Base-by-base conservation (phyloP, 1,140 invertebrate species). In the Drosophila kepulauana region DNA sequence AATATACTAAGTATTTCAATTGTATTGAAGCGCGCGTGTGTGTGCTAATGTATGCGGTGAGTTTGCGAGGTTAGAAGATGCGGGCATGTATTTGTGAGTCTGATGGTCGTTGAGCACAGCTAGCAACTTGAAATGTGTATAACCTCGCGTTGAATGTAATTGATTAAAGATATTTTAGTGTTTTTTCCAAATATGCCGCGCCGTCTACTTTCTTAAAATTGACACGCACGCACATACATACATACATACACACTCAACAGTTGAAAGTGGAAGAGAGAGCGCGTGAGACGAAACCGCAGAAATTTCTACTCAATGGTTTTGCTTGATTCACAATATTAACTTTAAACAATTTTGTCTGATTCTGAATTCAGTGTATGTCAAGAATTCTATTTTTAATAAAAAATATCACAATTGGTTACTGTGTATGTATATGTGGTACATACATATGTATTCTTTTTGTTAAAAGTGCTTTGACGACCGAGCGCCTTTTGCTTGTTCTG, bases 401-500 rank as follows among this genome's bases (percentile, higher is more conserved):
- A 81, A 78, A 72, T 89, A 85, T 90, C 86, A 89, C 85, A 85
- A 85, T 79, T 54, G 69, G 76, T 89, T 89, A 79, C 85, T 90
- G 67, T 72, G 78, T 78, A 72, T 84, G 43, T 68, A 71, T 46
- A 1, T 46, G 13, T 46, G 45, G 45, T 45, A 73, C 62, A 51
- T 78, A 78, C 71, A 67, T 72, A 67, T 63, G 52, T 68, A 62
- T 74, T 61, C 51, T 70, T 75, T 70, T 52, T 63, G 16, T 58
- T 74, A 51, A 38, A 38, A 74, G 64, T 84, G 63, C 62, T 80
- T 80, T 67, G 69, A 75, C 54, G 56, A 74, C 48, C 61, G 35
- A 66, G 65, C 74, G 78, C 74, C 61, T 76, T 51, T 54, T 3
- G 43, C 35, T 58, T 28, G 38, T 71, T 74, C 78, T 88, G 85